A percentile compares a stretch with the other conserved stretches of the same genome.
Evolutionary conservation across 2,113 vertebrate genomes (phyloP).

Genomic region (Monopterus albus): DNA sequence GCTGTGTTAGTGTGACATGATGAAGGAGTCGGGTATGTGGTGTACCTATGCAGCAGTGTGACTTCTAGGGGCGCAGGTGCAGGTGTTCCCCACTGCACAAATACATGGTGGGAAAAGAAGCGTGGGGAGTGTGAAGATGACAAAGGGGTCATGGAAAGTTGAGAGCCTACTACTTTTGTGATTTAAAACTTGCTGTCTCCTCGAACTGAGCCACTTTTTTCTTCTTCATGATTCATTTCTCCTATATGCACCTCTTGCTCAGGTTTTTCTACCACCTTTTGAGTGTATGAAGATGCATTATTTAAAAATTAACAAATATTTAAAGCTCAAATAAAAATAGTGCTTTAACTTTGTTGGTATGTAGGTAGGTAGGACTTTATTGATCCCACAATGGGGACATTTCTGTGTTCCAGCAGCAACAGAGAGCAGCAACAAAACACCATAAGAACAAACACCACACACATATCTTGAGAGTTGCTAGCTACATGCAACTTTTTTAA

Average conservation of each 20-base stretch:
- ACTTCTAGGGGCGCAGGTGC: not conserved
- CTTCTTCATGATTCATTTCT: not conserved
- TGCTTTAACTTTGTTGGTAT: no score
- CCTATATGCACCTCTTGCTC: not conserved
- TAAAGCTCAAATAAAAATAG: no score
- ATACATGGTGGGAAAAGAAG: not conserved
- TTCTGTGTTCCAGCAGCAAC: no score
- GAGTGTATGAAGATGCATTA: not conserved
- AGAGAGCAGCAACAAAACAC: no score
- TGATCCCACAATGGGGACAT: no score
- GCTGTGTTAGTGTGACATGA: not conserved
- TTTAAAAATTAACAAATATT: conserved; percentile 14
- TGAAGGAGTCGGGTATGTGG: not conserved
- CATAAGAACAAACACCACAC: no score
- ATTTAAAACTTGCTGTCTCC: not conserved
- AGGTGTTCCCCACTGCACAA: not conserved
- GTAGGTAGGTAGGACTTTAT: no score
- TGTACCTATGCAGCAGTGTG: not conserved
- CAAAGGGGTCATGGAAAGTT: not conserved
- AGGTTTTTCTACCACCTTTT: not conserved
- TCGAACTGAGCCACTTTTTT: not conserved
- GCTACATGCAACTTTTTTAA: conserved; percentile 4
- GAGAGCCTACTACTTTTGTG: not conserved
- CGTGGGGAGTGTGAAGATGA: conserved; percentile 1
- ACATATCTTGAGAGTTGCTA: no score